These are phyloP conservation scores for Lochmaea crataegi DNA, from an alignment of 2,888 invertebrate genomes.

Conservation along the genomic window DNA sequence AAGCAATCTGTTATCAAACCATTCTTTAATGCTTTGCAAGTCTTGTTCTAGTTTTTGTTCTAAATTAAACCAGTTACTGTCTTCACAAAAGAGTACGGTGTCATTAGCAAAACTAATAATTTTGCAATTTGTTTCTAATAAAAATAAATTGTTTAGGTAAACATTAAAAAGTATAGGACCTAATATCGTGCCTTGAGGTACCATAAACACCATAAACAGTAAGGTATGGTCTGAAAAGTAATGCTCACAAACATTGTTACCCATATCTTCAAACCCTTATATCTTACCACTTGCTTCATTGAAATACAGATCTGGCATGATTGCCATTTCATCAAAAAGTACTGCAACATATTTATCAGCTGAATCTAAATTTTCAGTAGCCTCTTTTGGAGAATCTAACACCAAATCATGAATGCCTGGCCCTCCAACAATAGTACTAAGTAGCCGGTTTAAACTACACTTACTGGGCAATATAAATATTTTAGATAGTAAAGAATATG, in stretches of 20 bases:
- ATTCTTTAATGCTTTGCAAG: too few relatives aligned
- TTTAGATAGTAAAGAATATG: neutral
- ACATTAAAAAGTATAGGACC: too few relatives aligned
- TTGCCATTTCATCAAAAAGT: constrained; percentile 29
- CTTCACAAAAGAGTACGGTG: too few relatives aligned
- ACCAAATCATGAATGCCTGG: neutral
- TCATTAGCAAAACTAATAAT: too few relatives aligned
- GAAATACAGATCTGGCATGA: constrained; percentile 20
- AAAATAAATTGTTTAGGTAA: too few relatives aligned
- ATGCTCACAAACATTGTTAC: constrained; percentile 16
- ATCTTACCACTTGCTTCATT: constrained; percentile 31
- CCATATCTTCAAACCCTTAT: constrained; percentile 39
- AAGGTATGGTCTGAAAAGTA: constrained; percentile 38
- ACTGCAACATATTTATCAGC: constrained; percentile 28
- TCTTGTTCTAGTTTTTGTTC: too few relatives aligned
- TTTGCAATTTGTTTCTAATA: too few relatives aligned
- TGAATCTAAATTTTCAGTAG: constrained; percentile 1
- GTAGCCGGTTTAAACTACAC: neutral
- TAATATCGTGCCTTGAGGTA: too few relatives aligned
- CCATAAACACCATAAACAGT: constrained; percentile 33
- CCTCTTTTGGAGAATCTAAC: neutral
- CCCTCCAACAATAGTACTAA: neutral
- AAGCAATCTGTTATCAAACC: too few relatives aligned
- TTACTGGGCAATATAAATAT: neutral
- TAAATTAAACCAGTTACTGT: too few relatives aligned